phyloP scores from a whole-genome alignment of 2,888 invertebrate species.

The Cerceris rybyensis region DNA sequence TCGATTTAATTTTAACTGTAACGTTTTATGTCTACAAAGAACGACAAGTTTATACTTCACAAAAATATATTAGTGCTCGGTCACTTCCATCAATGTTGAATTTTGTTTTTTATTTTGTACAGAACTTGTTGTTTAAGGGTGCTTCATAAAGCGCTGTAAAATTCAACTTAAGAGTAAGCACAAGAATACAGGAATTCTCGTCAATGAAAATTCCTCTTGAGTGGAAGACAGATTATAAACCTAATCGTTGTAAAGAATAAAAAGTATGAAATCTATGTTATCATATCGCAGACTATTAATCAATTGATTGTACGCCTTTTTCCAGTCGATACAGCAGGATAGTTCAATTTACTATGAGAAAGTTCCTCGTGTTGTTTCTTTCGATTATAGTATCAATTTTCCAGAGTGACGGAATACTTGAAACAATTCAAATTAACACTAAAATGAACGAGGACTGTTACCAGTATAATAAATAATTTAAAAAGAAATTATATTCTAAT shows the following conservation, averaged over 20 bases:
- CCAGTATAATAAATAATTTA: no score
- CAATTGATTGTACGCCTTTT: constrained; percentile 49
- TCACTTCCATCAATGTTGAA: constrained; percentile 31
- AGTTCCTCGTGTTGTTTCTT: background rate
- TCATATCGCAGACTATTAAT: constrained; percentile 10
- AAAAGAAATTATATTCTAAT: no score
- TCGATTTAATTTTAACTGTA: constrained; percentile 6
- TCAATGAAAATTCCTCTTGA: constrained; percentile 6
- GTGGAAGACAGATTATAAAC: constrained; percentile 47
- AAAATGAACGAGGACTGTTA: background rate
- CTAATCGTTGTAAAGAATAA: constrained; percentile 22
- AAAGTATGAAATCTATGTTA: constrained; percentile 20
- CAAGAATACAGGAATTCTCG: constrained; percentile 1
- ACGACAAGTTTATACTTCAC: constrained; percentile 43
- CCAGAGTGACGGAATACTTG: background rate
- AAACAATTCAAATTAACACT: background rate
- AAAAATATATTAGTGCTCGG: constrained; percentile 59
- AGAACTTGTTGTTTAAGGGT: constrained; percentile 20
- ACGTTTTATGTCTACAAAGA: constrained; percentile 32
- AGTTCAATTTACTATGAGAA: constrained; percentile 35
- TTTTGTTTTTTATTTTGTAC: constrained; percentile 32
- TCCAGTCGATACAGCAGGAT: constrained; percentile 24
- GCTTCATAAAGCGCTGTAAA: constrained; percentile 6
- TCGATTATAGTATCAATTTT: background rate
- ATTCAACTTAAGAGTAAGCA: background rate